Conservation (phyloP, 2,797 vertebrate genomes). For the Calcarius lapponicus region DNA sequence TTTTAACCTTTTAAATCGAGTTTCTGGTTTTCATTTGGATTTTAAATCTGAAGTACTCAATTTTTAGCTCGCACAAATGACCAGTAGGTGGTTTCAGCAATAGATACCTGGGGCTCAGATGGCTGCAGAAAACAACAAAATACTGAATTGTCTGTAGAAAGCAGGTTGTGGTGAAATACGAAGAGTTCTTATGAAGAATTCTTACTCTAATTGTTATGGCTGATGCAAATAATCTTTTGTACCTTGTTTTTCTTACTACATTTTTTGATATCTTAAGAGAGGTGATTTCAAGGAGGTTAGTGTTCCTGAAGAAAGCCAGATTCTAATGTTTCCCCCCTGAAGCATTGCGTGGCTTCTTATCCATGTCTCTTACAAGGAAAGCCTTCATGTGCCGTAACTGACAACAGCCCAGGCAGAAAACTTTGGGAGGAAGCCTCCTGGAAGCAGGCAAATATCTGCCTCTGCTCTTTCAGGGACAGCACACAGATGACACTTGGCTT, state of each 20-base stretch:
- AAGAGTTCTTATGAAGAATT: background rate
- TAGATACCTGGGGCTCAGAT: too few species aligned
- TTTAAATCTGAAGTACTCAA: background rate
- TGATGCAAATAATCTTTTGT: background rate
- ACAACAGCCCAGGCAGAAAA: background rate
- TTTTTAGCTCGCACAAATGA: background rate
- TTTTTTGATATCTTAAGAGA: background rate
- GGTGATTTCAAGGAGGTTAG: background rate
- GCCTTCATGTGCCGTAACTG: background rate
- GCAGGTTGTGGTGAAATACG: background rate
- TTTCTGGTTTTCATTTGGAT: background rate
- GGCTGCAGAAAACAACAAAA: background rate
- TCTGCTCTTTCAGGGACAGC: background rate
- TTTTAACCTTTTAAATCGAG: background rate
- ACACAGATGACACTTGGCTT: background rate
- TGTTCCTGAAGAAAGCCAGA: background rate
- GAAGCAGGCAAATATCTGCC: background rate
- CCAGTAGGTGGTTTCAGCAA: background rate
- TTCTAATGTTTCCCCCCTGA: background rate
- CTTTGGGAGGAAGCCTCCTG: background rate
- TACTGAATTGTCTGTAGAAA: background rate
- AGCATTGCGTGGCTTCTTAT: background rate
- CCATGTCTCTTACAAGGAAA: background rate
- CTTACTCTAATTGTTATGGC: fast-evolving
- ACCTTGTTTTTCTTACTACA: background rate